Conservation (phyloP, 1,140 invertebrate genomes). For the Arion vulgaris region DNA sequence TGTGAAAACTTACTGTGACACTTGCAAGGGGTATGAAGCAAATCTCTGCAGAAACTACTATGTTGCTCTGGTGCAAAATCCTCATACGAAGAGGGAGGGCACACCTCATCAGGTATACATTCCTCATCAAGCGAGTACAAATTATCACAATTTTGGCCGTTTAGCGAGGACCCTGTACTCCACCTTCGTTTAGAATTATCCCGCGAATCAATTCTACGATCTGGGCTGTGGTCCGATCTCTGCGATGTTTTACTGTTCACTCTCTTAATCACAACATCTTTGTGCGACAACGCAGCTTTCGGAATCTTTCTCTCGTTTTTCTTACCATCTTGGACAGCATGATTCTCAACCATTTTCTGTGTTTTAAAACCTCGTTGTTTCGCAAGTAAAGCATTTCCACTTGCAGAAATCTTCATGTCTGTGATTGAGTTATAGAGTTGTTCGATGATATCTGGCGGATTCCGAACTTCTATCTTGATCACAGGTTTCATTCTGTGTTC, state of each 20-base stretch:
- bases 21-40: background rate
- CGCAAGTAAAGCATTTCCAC: slow-evolving; percentile 27
- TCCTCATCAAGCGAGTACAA: slow-evolving; percentile 58
- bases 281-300: background rate
- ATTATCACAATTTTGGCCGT: slow-evolving; percentile 44
- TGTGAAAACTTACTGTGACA: slow-evolving; percentile 15
- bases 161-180: slow-evolving; percentile 44
- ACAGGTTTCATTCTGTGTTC: background rate
- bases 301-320: background rate
- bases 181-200: background rate
- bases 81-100: background rate
- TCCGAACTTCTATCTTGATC: slow-evolving; percentile 19
- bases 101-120: slow-evolving; percentile 51
- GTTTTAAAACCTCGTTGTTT: slow-evolving; percentile 2
- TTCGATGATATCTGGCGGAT: background rate
- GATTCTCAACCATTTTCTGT: background rate
- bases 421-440: slow-evolving; percentile 6
- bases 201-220: background rate
- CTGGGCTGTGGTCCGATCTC: background rate
- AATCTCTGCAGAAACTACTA: slow-evolving; percentile 24
- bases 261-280: background rate
- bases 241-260: background rate
- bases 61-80: background rate
- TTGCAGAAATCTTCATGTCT: slow-evolving; percentile 30
- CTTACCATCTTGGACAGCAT: background rate